A percentile compares a stretch with the other conserved stretches of the same genome.
These are phyloP conservation scores for Pelodiscus sinensis DNA, from an alignment of 2,113 vertebrate genomes.

Conservation along the genomic window DNA sequence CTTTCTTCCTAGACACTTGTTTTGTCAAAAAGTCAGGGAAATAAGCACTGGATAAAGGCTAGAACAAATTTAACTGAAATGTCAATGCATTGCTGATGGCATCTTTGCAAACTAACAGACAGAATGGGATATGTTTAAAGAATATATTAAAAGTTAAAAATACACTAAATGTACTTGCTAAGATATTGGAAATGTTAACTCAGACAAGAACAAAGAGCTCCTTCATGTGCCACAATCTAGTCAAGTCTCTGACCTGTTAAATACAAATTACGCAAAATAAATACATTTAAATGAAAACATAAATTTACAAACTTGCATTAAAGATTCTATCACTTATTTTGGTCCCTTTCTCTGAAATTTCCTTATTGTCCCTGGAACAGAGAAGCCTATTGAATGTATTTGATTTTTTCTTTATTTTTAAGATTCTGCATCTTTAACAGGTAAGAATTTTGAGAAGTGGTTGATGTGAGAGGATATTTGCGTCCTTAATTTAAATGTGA, in stretches of 20 bases:
- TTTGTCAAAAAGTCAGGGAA: background rate
- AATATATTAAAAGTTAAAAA: background rate
- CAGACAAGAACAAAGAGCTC: background rate
- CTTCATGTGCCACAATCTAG: background rate
- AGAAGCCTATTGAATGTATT: background rate
- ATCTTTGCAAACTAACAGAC: background rate
- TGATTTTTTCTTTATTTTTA: background rate
- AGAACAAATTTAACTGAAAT: background rate
- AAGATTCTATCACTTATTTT: background rate
- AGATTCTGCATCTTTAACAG: background rate
- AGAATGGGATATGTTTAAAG: background rate
- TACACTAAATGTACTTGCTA: background rate
- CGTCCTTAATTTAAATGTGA: background rate
- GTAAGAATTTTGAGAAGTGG: background rate
- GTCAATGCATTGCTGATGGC: accelerated
- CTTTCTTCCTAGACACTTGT: background rate
- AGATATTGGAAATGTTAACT: background rate
- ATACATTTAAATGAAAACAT: background rate
- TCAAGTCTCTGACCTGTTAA: background rate
- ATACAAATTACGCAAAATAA: background rate
- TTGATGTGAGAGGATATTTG: background rate
- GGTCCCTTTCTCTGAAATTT: background rate
- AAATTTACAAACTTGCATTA: background rate
- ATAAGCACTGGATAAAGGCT: background rate
- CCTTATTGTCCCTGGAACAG: background rate